Evolutionary conservation across 2,888 invertebrate genomes (phyloP), one percentile per base, ranked within the genome.

Genomic region (Rhorus exstirpatorius): DNA sequence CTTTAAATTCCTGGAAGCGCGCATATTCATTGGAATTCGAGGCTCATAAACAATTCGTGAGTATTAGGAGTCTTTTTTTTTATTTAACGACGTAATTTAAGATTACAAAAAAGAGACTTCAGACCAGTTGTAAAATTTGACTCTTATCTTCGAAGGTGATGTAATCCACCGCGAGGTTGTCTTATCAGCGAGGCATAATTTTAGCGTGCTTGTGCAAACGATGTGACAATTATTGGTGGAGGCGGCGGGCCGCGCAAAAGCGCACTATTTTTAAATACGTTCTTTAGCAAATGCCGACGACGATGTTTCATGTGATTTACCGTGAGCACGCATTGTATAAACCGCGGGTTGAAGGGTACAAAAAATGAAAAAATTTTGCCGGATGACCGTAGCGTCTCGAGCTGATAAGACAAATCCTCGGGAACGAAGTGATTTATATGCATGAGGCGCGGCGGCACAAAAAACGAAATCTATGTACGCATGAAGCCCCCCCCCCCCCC

Each of bases 351-450:
- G n/a, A 19, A 58, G 71, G 26, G n/a, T n/a, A 35, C n/a, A 44
- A 55, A 58, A 10, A 19, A 49, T 12, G 12, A 3, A 19, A 55
- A 58, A 55, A 61, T 75, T 53, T 55, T 35, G 41, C 46, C 46
- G 31, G 17, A 65, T 46, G 21, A 79, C 71, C 41, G 53, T 35
- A 24, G n/a, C 35, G 63, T 75, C 53, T 55, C 65, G 67, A 41
- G 44, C 75, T 68, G 80, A 83, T 83, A 83, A 85, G 78, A 76
- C 65, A 63, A 82, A 83, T 81, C 81, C 80, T 67, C 49, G 51
- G 21, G 51, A 63, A 44, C 71, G 75, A 72, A 58, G 80, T 83
- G 82, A 85, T 85, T 85, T 82, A 85, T 68, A 65, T 38, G 77
- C 70, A 68, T n/a, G n/a, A n/a, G 67, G 51, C 46, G 26, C 19